Base-by-base conservation (phyloP, 2,888 invertebrate species). In the Rotaria socialis region DNA sequence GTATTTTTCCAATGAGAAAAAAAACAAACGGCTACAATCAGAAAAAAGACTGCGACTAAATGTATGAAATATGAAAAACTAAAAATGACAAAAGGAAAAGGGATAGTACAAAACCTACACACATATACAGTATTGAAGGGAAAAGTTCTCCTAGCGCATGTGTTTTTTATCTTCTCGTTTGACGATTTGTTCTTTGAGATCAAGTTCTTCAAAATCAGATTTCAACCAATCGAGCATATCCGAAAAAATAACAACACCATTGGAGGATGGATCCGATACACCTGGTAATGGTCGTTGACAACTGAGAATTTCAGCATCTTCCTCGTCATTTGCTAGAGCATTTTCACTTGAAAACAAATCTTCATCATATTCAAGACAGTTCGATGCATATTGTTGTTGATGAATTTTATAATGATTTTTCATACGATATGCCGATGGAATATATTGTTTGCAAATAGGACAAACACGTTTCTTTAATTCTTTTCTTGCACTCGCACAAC, bases 371-470 rank as follows among this genome's bases (percentile, higher is more conserved):
- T 67, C 67, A 19, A 67, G 35, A 67, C 67, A 67, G 35, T 67
- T 67, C 11, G 67, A 67, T 67, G 67, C 67, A 67, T 67, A 67
- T 67, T 67, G 67, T 67, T 80, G 47, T 80, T 47, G 47, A 80
- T 80, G 80, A n/a, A 80, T 80, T 47, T 80, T 80, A 80, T 80
- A 80, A 47, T 80, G 80, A n/a, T 80, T 43, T 47, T 80, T 80
- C 80, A 80, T 80, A 11, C 80, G 8, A 80, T 80, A 80, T 0
- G 80, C 80, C n/a, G 80, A 80, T n/a, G 80, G 80, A n/a, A 80
- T 80, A 80, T 80, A 80, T 80, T 80, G 80, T 47, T 80, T 80
- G n/a, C 80, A 80, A 14, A 80, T 80, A 14, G 43, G 0, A 47
- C 80, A 80, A n/a, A 80, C n/a, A n/a, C 80, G 80, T 80, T n/a